Conservation (phyloP, 2,113 vertebrate genomes). For the Chaetodon trifascialis region DNA sequence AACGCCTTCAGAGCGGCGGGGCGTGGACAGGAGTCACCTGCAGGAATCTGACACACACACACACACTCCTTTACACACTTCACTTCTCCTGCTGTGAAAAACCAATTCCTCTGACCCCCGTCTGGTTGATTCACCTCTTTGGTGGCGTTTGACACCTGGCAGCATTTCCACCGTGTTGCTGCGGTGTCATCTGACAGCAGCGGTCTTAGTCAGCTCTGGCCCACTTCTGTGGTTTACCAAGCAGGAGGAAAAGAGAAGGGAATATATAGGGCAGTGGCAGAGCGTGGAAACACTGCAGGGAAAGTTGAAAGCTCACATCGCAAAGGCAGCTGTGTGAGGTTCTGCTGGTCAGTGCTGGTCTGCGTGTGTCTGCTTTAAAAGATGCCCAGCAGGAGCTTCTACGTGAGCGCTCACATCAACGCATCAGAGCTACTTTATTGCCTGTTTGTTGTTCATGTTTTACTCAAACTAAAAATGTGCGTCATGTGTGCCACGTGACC, state of each 20-base stretch:
- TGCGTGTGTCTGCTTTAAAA: neutral
- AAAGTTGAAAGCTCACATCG: neutral
- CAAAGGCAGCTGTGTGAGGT: neutral
- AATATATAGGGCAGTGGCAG: neutral
- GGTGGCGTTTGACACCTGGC: neutral
- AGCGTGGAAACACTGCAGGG: neutral
- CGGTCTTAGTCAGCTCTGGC: constrained; percentile 46
- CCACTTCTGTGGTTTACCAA: constrained; percentile 33
- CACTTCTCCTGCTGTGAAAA: neutral
- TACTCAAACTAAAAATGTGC: too few relatives aligned
- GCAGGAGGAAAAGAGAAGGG: neutral
- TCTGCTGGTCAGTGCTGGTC: neutral
- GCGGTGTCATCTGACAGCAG: constrained; percentile 56
- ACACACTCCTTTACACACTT: neutral
- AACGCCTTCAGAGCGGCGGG: constrained; percentile 1
- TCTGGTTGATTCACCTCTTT: constrained; percentile 9
- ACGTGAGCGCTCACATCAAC: too few relatives aligned
- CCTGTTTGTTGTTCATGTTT: too few relatives aligned
- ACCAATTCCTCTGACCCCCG: constrained; percentile 4
- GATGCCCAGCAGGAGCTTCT: neutral
- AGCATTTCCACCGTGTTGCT: constrained; percentile 25
- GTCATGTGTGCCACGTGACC: too few relatives aligned
- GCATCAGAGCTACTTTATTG: neutral
- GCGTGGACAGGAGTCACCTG: constrained; percentile 5
- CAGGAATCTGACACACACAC: constrained; percentile 3